Conservation (phyloP, 2,113 vertebrate species). For the Lonchura striata region DNA sequence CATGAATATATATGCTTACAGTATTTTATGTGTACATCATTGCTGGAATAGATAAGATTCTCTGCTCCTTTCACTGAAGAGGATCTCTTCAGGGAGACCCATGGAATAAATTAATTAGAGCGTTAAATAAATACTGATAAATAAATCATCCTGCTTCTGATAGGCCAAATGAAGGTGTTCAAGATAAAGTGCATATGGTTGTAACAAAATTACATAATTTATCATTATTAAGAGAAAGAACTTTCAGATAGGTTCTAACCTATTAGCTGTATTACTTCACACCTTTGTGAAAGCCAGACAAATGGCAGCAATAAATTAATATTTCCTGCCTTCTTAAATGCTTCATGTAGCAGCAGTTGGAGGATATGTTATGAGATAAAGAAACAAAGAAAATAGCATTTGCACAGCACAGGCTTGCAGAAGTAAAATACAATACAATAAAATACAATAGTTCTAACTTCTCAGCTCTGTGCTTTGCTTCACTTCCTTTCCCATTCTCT, state of each 20-base stretch:
- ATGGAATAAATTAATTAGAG: neutral
- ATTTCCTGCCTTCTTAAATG: neutral
- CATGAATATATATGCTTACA: neutral
- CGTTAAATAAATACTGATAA: neutral
- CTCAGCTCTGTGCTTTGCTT: neutral
- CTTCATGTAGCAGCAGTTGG: neutral
- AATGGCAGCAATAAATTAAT: neutral
- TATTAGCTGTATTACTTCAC: neutral
- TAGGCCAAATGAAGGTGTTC: neutral
- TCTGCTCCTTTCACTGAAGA: neutral
- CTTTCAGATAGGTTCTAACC: fast-evolving
- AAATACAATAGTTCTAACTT: neutral
- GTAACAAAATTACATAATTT: neutral
- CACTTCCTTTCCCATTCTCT: neutral
- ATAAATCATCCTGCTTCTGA: neutral
- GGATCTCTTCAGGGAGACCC: neutral
- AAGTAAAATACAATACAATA: neutral
- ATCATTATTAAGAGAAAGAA: neutral
- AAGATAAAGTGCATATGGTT: neutral
- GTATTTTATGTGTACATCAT: neutral
- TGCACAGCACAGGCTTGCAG: neutral
- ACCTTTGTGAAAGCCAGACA: neutral
- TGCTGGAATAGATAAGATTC: neutral
- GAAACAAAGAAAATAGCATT: neutral
- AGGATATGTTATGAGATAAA: neutral